Evolutionary conservation across 2,888 invertebrate genomes (phyloP).

Genomic region (Frankliniella fusca): DNA sequence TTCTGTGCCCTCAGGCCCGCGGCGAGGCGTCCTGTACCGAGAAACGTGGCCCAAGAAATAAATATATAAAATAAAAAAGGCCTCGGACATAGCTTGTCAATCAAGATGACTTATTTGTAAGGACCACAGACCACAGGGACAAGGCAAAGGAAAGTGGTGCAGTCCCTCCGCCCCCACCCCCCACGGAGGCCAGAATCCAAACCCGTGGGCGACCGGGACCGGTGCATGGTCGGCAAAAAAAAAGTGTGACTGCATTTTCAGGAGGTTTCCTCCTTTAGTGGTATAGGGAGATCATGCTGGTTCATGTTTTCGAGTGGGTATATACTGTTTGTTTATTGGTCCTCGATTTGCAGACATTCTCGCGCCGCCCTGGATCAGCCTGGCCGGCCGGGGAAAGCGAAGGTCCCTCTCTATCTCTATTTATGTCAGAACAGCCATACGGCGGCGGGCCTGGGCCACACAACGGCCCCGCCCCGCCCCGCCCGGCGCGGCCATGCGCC

Average conservation of each 20-base stretch:
- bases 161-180: too few relatives aligned
- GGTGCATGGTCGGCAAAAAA: too few relatives aligned
- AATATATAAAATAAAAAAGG: neutral
- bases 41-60: neutral
- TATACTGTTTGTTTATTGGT: too few relatives aligned
- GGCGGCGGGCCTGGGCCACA: neutral
- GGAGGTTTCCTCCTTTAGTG: too few relatives aligned
- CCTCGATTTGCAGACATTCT: too few relatives aligned
- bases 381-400: neutral
- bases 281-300: too few relatives aligned
- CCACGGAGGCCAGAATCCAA: too few relatives aligned
- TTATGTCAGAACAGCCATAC: neutral
- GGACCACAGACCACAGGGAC: too few relatives aligned
- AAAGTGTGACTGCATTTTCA: too few relatives aligned
- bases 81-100: neutral
- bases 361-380: neutral
- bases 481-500: neutral
- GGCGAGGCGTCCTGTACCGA: neutral
- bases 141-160: neutral
- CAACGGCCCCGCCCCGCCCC: neutral
- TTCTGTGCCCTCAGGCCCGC: neutral
- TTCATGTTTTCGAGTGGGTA: too few relatives aligned
- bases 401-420: neutral
- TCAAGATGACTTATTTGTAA: neutral
- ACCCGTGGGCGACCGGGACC: too few relatives aligned